Evolutionary conservation across 2,113 vertebrate genomes (phyloP).

Genomic region (Cephalopholis sonnerati): DNA sequence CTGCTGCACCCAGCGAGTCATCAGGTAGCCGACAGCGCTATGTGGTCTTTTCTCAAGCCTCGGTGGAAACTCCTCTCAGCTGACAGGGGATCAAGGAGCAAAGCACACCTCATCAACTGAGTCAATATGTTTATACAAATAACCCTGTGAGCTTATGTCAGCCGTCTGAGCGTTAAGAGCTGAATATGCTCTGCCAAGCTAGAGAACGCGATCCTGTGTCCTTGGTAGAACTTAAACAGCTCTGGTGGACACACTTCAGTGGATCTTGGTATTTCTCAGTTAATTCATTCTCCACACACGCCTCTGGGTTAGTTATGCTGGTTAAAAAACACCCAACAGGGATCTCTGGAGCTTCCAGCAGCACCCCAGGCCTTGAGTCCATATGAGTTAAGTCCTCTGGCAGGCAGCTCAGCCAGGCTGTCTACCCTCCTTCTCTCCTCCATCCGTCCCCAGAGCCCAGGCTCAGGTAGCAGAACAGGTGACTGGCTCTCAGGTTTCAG

Average conservation of each 20-base stretch:
- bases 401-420: slow-evolving; percentile 23
- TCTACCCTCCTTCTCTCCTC: slow-evolving; percentile 40
- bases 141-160: slow-evolving; percentile 29
- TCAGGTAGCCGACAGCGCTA: slow-evolving; percentile 9
- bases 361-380: slow-evolving; percentile 26
- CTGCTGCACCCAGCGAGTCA: slow-evolving; percentile 34
- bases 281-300: slow-evolving; percentile 10
- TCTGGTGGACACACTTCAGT: slow-evolving; percentile 39
- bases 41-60: slow-evolving; percentile 42
- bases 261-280: slow-evolving; percentile 31
- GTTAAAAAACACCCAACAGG: slow-evolving; percentile 42
- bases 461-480: slow-evolving; percentile 81
- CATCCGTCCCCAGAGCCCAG: slow-evolving; percentile 31
- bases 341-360: slow-evolving; percentile 30
- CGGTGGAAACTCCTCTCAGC: slow-evolving; percentile 41
- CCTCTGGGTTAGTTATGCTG: slow-evolving; percentile 28
- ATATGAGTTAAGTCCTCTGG: slow-evolving; percentile 27
- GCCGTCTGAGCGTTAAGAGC: neutral
- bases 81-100: slow-evolving; percentile 47
- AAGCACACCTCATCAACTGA: slow-evolving; percentile 44
- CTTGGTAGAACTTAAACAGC: slow-evolving; percentile 39
- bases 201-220: slow-evolving; percentile 12
- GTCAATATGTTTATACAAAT: slow-evolving; percentile 58
- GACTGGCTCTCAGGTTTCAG: slow-evolving; percentile 80
- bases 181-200: slow-evolving; percentile 30